Evolutionary conservation across 2,888 invertebrate genomes (phyloP), one percentile per base, ranked within the genome.

Genomic region (Creontiades dilutus): DNA sequence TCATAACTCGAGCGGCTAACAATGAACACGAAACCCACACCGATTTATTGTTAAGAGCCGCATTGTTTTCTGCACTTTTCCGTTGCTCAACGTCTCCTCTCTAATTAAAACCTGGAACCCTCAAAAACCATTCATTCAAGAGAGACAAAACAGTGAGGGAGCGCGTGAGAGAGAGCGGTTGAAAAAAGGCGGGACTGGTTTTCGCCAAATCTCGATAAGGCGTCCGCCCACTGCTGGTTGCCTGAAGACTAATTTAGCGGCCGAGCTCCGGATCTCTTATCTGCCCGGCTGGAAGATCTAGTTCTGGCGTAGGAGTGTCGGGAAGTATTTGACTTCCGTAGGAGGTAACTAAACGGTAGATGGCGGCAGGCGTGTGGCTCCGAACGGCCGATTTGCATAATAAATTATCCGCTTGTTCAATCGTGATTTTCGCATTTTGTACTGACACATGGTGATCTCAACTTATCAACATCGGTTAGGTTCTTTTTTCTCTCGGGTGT

Each of bases 1-100:
- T 68, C 68, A 68, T 68, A 68, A 68, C 68, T 68, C 68, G 68
- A 23, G 14, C 52, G 68, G 68, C 68, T 68, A 68, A 68, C 68
- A 68, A 68, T 68, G 68, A 68, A 19, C 68, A 13, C 52, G 52
- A 68, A 68, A 68, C 68, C 68, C 68, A 68, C 68, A 68, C 68
- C 68, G 9, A 68, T 27, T 68, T 23, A 23, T 68, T 68, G 23
- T 19, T 27, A 1, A 5, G 11, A 23, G 23, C 61, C n/a, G 68
- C 68, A 68, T 68, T 68, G 68, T 68, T 68, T 19, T n/a, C 23
- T 23, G 68, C 68, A 68, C 13, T 68, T 68, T 27, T 9, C 68
- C 19, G 23, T 68, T 68, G 68, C 68, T 23, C 68, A 68, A 68
- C 68, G 23, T 68, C 68, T 23, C 61, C 61, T 61, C 23, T 68